Evolutionary conservation across 1,140 invertebrate genomes (phyloP), one percentile per base, ranked within the genome.

Genomic region (Ips typographus): DNA sequence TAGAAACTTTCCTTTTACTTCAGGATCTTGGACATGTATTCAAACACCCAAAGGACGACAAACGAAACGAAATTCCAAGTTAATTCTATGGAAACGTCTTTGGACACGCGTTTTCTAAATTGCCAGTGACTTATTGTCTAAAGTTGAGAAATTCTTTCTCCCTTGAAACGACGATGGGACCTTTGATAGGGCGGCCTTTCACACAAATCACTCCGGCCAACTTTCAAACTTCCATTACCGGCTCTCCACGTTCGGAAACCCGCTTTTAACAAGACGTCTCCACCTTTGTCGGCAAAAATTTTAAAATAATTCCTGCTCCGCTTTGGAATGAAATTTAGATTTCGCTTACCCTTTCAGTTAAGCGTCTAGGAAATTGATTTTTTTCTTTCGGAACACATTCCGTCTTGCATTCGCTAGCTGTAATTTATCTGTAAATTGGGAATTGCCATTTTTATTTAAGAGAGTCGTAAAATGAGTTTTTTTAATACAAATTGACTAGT

Each of bases 201-300:
- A 49, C 43, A 61, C 59, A 61, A 61, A 61, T 61, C 59, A 49
- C 8, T n/a, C 42, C 7, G 22, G 59, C 59, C 59, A 61, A 61
- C 40, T 47, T 43, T 49, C 43, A 22, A 37, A 44, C n/a, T 44
- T 44, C 8, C 43, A 37, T 39, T 49, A 49, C 22, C 4, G 37
- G 4, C 8, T 38, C 47, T 61, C 40, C 59, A 49, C n/a, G n/a
- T 55, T 55, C 6, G 52, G 37, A 55, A 55, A 55, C 52, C 52
- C 37, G 6, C 37, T 38, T n/a, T n/a, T 55, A 55, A 36, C 37
- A 55, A 55, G 52, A 55, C 37, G 52, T 55, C 52, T 38, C 37
- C 52, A 55, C 52, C 52, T 55, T 5, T 55, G 52, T 36, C 52
- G 37, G 37, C 5, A 36, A 55, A 47, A 55, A n/a, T n/a, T 55